phyloP scores from a whole-genome alignment of 1,140 invertebrate genomes.

The Drosophila takahashii region DNA sequence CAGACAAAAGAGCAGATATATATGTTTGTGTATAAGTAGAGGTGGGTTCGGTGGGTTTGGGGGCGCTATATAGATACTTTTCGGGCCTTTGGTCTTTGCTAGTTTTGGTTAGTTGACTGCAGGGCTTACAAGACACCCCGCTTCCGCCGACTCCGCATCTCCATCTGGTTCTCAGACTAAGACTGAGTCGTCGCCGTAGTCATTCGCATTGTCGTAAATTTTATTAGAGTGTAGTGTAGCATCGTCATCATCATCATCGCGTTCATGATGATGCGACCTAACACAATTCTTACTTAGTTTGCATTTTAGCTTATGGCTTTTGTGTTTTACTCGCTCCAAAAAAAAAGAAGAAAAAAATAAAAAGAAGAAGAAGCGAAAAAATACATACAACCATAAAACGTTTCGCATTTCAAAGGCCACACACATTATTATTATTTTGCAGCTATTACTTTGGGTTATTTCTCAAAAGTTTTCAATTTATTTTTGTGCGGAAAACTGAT shows the following conservation, averaged over 20 bases:
- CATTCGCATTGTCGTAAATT: slow-evolving; percentile 80
- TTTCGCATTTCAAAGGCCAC: slow-evolving; percentile 67
- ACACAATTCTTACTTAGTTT: slow-evolving; percentile 70
- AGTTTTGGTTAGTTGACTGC: slow-evolving; percentile 60
- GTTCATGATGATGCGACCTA: slow-evolving; percentile 46
- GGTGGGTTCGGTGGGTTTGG: background rate
- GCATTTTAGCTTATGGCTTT: slow-evolving; percentile 67
- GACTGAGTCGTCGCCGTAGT: slow-evolving; percentile 56
- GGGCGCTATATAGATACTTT: slow-evolving; percentile 55
- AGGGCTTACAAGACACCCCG: slow-evolving; percentile 48
- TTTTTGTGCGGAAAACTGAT: slow-evolving; percentile 53
- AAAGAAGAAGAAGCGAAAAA: slow-evolving; percentile 18
- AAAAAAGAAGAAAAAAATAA: background rate
- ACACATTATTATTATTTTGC: slow-evolving; percentile 59
- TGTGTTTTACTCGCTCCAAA: slow-evolving; percentile 40
- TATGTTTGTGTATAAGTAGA: slow-evolving; percentile 5
- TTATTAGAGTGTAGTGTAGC: slow-evolving; percentile 71
- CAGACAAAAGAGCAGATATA: slow-evolving; percentile 34
- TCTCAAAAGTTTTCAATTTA: slow-evolving; percentile 63
- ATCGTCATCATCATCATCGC: slow-evolving; percentile 48
- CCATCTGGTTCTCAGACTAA: slow-evolving; percentile 24
- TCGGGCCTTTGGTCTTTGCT: slow-evolving; percentile 58
- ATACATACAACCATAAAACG: slow-evolving; percentile 46
- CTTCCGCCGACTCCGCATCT: background rate
- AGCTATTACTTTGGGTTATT: slow-evolving; percentile 35